phyloP scores from a whole-genome alignment of 1,140 invertebrate genomes.

The Argopecten irradians region DNA sequence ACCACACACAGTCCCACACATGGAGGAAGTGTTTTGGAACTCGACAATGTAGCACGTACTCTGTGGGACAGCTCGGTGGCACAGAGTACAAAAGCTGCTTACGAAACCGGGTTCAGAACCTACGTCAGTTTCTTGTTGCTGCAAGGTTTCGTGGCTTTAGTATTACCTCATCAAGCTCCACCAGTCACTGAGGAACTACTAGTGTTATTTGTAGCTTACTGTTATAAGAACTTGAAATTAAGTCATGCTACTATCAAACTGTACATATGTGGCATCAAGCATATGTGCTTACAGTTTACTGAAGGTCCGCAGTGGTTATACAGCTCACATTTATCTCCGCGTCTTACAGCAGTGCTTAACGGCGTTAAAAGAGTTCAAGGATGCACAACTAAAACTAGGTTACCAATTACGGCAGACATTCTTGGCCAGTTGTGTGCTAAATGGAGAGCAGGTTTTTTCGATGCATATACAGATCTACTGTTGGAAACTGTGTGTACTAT shows the following conservation, averaged over 20 bases:
- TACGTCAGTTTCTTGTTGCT: background rate
- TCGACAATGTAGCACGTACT: background rate
- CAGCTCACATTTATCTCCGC: too few relatives aligned
- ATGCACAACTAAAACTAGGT: too few relatives aligned
- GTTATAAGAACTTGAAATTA: background rate
- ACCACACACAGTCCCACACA: background rate
- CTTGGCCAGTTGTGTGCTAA: too few relatives aligned
- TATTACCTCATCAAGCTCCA: background rate
- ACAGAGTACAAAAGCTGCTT: background rate
- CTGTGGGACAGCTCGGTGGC: background rate
- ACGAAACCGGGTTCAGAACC: background rate
- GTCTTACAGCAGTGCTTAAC: too few relatives aligned
- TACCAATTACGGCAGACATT: too few relatives aligned
- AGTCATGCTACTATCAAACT: background rate
- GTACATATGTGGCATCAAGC: background rate
- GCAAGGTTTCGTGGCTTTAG: background rate
- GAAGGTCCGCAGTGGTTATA: too few relatives aligned
- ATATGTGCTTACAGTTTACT: too few relatives aligned
- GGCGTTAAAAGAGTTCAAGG: too few relatives aligned
- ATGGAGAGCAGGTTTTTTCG: too few relatives aligned
- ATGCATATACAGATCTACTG: too few relatives aligned
- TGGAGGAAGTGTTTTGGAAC: constrained; percentile 5
- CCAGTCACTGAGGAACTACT: background rate
- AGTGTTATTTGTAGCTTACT: background rate
- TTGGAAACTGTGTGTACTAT: too few relatives aligned